Evolutionary conservation across 2,888 invertebrate genomes (phyloP).

Genomic region (Dorcus parallelipipedus): DNA sequence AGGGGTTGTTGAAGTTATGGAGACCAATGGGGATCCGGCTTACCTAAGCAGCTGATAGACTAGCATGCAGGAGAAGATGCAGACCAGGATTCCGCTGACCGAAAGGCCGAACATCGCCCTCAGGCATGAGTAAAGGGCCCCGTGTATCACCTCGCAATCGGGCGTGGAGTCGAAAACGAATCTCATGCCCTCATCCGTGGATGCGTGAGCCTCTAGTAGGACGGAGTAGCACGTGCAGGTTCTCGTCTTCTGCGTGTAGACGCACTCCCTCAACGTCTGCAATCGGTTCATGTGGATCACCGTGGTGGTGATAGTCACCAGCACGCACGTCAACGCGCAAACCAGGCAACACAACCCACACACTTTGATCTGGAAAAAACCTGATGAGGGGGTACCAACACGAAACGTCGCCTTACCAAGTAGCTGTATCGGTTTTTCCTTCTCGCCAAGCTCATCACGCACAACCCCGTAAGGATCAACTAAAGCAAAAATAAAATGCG

Average conservation of each 20-base stretch:
- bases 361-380: conserved; percentile 70
- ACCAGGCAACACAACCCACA: conserved; percentile 84
- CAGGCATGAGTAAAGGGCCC: conserved; percentile 82
- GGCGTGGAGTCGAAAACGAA: conserved; percentile 84
- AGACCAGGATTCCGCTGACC: conserved; percentile 84
- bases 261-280: conserved; percentile 82
- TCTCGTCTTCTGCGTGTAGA: conserved; percentile 74
- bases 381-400: too few relatives aligned
- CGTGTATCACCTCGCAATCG: conserved; percentile 88
- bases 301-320: conserved; percentile 86
- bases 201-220: conserved; percentile 64
- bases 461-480: conserved; percentile 82
- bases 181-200: conserved; percentile 62
- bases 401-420: conserved; percentile 62
- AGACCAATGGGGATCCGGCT: conserved; percentile 15
- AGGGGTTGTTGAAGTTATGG: background rate
- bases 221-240: conserved; percentile 79
- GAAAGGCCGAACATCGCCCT: conserved; percentile 88
- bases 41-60: conserved; percentile 83
- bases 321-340: conserved; percentile 81
- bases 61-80: conserved; percentile 90
- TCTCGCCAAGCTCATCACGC: conserved; percentile 81
- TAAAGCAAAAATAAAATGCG: conserved; percentile 43
- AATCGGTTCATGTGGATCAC: conserved; percentile 88
- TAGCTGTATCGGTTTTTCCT: conserved; percentile 83